phyloP scores from a whole-genome alignment of 2,113 vertebrate genomes.

The Laticauda laticaudata region DNA sequence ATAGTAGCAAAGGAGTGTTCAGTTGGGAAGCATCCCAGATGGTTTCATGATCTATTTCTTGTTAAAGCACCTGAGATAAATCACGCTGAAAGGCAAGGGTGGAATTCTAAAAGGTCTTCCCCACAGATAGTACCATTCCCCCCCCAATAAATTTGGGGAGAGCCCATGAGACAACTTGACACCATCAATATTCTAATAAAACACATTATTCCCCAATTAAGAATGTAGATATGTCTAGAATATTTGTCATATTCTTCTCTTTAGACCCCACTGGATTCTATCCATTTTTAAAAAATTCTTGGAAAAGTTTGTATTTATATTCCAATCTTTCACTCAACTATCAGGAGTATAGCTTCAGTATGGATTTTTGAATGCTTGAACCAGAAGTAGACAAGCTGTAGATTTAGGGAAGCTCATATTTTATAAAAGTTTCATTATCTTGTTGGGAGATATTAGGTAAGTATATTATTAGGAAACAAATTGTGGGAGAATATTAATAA shows the following conservation, averaged over 20 bases:
- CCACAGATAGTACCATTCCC: not conserved
- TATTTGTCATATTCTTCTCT: not conserved
- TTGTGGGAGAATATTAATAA: not conserved
- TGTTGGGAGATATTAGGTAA: not conserved
- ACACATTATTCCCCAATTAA: not conserved
- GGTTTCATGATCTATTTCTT: not conserved
- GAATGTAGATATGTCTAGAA: not conserved
- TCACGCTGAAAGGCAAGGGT: not conserved
- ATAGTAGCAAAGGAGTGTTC: not conserved
- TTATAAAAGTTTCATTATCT: not conserved
- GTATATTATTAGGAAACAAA: not conserved
- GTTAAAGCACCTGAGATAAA: not conserved
- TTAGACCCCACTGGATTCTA: not conserved
- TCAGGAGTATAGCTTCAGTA: not conserved
- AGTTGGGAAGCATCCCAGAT: not conserved
- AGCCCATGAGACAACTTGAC: not conserved
- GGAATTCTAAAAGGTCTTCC: not conserved
- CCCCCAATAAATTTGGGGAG: not conserved
- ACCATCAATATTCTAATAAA: not conserved
- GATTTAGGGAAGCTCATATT: not conserved
- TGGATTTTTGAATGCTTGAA: not conserved
- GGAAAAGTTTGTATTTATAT: not conserved
- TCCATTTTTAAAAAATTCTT: not conserved
- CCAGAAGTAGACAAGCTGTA: not conserved
- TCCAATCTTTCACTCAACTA: not conserved